Percentiles rank a stretch among this genome's conserved stretches.
Conservation (phyloP, 2,797 vertebrate genomes). For the Peromyscus attwateri region DNA sequence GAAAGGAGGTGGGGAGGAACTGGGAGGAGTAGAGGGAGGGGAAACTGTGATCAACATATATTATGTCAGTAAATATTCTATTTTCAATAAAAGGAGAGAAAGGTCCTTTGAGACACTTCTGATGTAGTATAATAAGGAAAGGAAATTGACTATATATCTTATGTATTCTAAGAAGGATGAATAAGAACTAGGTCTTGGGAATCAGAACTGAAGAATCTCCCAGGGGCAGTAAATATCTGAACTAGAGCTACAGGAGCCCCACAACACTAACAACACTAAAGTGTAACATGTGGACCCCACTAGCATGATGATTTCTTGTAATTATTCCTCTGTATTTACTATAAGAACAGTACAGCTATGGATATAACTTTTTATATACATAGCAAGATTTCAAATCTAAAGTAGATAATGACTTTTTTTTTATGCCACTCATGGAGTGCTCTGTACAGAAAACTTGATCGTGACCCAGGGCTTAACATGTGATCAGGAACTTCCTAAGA, state of each 20-base stretch:
- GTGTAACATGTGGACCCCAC: not conserved
- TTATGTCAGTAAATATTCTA: not conserved
- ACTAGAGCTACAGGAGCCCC: not conserved
- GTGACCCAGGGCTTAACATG: not conserved
- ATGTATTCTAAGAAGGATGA: not conserved
- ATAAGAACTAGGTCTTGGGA: not conserved
- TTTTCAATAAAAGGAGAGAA: not conserved
- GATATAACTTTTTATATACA: not conserved
- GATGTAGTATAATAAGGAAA: not conserved
- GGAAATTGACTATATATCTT: not conserved
- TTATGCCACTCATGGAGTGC: not conserved
- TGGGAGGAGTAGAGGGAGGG: not conserved
- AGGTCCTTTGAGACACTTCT: not conserved
- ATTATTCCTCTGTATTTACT: not conserved
- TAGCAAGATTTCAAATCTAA: constrained; percentile 36
- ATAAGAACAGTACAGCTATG: not conserved
- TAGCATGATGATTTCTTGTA: not conserved
- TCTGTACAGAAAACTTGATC: not conserved
- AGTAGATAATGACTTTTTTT: not conserved
- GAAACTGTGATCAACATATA: not conserved
- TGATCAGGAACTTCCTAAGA: not conserved
- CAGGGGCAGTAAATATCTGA: constrained; percentile 18
- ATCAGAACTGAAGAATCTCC: not conserved
- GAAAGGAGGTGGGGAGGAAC: not conserved
- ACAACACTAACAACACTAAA: not conserved